phyloP scores from a whole-genome alignment of 30 jellyfish, hydroid and myxozoan genomes.

The Nemopilema nomurai region DNA sequence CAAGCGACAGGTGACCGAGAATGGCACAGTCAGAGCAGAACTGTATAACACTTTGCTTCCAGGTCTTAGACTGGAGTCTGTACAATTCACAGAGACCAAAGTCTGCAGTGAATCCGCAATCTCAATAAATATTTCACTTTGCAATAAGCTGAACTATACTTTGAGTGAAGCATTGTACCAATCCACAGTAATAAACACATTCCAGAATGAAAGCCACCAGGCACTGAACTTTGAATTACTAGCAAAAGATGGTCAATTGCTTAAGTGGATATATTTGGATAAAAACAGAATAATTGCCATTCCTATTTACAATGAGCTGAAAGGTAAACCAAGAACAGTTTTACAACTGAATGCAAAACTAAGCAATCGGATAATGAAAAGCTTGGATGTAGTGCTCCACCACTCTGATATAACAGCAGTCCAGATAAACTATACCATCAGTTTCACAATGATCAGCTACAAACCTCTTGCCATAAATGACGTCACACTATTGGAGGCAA shows the following conservation, averaged over 20 bases:
- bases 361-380: neutral
- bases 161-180: neutral
- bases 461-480: neutral
- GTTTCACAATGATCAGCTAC: slow-evolving; percentile 39
- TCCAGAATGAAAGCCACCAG: neutral
- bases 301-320: slow-evolving; percentile 31
- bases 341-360: slow-evolving; percentile 12
- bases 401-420: slow-evolving; percentile 1
- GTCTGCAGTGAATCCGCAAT: neutral
- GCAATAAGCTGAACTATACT: slow-evolving; percentile 10
- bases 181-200: neutral
- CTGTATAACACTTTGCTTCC: slow-evolving; percentile 10
- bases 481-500: slow-evolving; percentile 22
- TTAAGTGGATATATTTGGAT: neutral
- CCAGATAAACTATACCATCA: slow-evolving; percentile 8
- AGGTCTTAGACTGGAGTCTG: neutral
- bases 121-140: slow-evolving; percentile 1
- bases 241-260: neutral
- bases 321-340: neutral
- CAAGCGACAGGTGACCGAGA: neutral
- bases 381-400: slow-evolving; percentile 1
- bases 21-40: neutral
- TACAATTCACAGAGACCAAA: slow-evolving; percentile 10
- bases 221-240: neutral
- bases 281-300: neutral